Percentiles rank a stretch among this genome's conserved stretches.
Conservation (phyloP, 2,888 invertebrate species). For the Nesidiocoris tenuis region DNA sequence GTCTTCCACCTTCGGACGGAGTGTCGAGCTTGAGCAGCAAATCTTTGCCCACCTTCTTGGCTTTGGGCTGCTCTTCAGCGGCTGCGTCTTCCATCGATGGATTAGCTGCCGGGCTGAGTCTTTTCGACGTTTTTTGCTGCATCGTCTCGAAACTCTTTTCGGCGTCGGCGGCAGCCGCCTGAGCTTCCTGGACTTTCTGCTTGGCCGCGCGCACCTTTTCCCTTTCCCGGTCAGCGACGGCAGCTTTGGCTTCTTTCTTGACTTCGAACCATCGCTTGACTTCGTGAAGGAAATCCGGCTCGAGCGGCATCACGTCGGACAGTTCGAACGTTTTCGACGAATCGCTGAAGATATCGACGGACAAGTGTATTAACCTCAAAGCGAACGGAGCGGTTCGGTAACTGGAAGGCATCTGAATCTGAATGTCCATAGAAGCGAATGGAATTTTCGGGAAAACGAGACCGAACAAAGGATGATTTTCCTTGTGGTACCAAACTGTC, state of each 20-base stretch:
- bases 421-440: slow-evolving; percentile 59
- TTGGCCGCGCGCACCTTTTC: slow-evolving; percentile 19
- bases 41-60: slow-evolving; percentile 5
- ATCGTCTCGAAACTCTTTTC: slow-evolving; percentile 13
- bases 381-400: slow-evolving; percentile 60
- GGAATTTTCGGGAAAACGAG: slow-evolving; percentile 56
- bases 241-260: slow-evolving; percentile 17
- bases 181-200: slow-evolving; percentile 21
- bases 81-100: not conserved
- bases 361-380: slow-evolving; percentile 60
- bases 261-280: slow-evolving; percentile 12
- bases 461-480: not conserved
- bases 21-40: not conserved
- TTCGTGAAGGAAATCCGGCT: slow-evolving; percentile 48
- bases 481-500: slow-evolving; percentile 31
- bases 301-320: slow-evolving; percentile 54
- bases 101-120: not conserved
- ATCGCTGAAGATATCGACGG: slow-evolving; percentile 64
- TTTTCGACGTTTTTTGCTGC: not conserved
- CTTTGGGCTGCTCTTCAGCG: not conserved
- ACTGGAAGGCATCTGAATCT: slow-evolving; percentile 57
- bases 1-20: not conserved
- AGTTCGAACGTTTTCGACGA: slow-evolving; percentile 53
- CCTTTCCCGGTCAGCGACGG: slow-evolving; percentile 23
- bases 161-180: not conserved